Evolutionary conservation across 2,888 invertebrate species (phyloP), one percentile per base, ranked within the genome.

Genomic region (Ophion obscuratus): DNA sequence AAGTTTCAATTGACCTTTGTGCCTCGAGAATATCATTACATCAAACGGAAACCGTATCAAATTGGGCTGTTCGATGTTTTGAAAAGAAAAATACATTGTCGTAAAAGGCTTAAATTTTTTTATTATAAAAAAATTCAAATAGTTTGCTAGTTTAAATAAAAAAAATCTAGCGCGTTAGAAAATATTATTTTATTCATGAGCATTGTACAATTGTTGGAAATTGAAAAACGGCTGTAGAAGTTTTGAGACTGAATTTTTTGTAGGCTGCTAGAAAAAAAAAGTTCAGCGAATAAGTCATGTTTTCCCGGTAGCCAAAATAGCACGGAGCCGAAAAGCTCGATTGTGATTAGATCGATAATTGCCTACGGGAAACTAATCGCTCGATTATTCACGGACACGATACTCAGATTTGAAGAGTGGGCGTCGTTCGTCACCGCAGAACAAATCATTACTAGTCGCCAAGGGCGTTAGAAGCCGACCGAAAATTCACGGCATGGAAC

Each of bases 221-320:
- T 40, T 40, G 6, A 40, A 40, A 40, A 40, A 9, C 40, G 40
- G 40, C 40, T 40, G 9, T 40, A 6, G 40, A 9, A 40, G 40
- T 40, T 40, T 40, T 40, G 40, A 2, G 40, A 9, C 9, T 40
- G 9, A 40, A 7, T 7, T 1, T 40, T 11, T 17, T 57, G 61
- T 6, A 61, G 10, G 10, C 1, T 40, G 40, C 20, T 44, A 44
- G 68, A 9, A 44, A 68, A 47, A 44, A 24, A 2, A 64, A 53
- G 27, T 53, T 31, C 6, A 14, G 20, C 27, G 24, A 14, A 11
- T 9, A 14, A 27, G 53, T n/a, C 20, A 31, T 10, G 10, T 80
- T 67, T 83, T 73, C 81, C 71, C 47, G 79, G 80, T 76, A 20
- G 81, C 81, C 86, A 87, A 89, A 88, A 88, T 87, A 88, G 87